Conservation (phyloP, 2,113 vertebrate species). For the Bos javanicus region DNA sequence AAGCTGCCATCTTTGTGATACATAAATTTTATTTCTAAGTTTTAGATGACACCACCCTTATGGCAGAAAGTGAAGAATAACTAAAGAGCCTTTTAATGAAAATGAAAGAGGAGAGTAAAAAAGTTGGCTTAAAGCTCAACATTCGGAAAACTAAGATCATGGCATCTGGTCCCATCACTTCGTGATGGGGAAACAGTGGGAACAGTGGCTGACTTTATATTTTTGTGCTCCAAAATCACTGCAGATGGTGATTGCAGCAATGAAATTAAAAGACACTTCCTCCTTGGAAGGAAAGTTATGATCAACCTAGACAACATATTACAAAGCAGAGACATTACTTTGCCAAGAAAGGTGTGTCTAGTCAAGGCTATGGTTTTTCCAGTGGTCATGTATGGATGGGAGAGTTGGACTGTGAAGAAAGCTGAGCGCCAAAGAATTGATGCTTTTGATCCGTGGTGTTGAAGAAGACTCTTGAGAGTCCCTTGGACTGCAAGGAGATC, state of each 20-base stretch:
- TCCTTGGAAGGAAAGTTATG: not conserved
- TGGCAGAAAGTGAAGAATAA: not conserved
- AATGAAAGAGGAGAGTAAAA: not conserved
- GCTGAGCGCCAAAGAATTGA: rapidly evolving
- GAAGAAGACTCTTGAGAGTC: not conserved
- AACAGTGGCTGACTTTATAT: not conserved
- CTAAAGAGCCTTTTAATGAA: not conserved
- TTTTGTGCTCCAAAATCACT: not conserved
- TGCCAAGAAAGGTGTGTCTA: not conserved
- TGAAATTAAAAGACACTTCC: not conserved
- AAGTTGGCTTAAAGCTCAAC: not conserved
- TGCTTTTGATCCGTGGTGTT: not conserved
- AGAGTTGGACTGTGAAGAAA: not conserved
- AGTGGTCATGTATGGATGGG: not conserved
- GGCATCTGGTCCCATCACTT: not conserved
- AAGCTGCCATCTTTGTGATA: not conserved
- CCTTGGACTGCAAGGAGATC: not conserved
- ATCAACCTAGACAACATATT: not conserved
- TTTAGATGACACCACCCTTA: not conserved
- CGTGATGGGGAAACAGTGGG: not conserved
- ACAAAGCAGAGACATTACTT: not conserved
- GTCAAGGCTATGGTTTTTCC: not conserved
- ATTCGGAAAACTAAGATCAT: not conserved
- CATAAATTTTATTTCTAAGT: not conserved
- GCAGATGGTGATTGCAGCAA: not conserved